These are phyloP conservation scores for Bombus haemorrhoidalis DNA, from an alignment of 1,140 invertebrate genomes.

Conservation along the genomic window DNA sequence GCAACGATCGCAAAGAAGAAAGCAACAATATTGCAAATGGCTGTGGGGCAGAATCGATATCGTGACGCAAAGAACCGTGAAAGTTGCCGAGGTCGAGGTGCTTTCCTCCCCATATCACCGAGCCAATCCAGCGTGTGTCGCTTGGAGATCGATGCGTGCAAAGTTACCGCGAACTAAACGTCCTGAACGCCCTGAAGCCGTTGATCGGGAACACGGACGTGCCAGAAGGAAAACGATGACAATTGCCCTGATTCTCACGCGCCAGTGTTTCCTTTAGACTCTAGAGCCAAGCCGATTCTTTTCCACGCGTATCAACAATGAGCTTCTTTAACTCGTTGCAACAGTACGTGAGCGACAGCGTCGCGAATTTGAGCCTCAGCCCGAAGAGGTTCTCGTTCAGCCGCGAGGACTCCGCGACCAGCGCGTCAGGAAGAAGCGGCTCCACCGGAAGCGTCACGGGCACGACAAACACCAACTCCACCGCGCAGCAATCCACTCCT, in stretches of 20 bases:
- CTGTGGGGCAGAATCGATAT: conserved; percentile 52
- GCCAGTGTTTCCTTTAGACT: neutral
- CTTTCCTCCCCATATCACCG: conserved; percentile 14
- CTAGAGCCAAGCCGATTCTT: no score
- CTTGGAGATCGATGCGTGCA: conserved; percentile 53
- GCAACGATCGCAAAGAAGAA: neutral
- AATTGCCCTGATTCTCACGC: conserved; percentile 3
- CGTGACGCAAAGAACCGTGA: conserved; percentile 58
- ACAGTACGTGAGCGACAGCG: conserved; percentile 89
- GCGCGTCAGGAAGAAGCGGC: conserved; percentile 75
- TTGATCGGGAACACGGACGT: neutral
- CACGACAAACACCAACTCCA: conserved; percentile 73
- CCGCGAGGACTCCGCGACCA: conserved; percentile 84
- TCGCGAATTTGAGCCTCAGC: conserved; percentile 89
- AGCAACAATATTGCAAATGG: conserved; percentile 55
- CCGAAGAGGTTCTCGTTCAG: conserved; percentile 89
- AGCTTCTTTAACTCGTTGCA: conserved; percentile 92
- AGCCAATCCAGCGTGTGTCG: conserved; percentile 20
- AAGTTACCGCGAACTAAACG: conserved; percentile 20
- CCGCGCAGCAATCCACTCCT: conserved; percentile 74
- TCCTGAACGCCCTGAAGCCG: neutral
- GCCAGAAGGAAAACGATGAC: conserved; percentile 29
- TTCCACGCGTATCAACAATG: conserved; percentile 82
- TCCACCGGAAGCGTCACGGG: conserved; percentile 71
- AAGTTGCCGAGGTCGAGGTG: conserved; percentile 51